These are phyloP conservation scores for Malurus cyaneus DNA, from an alignment of 2,113 vertebrate species.

Conservation along the genomic window DNA sequence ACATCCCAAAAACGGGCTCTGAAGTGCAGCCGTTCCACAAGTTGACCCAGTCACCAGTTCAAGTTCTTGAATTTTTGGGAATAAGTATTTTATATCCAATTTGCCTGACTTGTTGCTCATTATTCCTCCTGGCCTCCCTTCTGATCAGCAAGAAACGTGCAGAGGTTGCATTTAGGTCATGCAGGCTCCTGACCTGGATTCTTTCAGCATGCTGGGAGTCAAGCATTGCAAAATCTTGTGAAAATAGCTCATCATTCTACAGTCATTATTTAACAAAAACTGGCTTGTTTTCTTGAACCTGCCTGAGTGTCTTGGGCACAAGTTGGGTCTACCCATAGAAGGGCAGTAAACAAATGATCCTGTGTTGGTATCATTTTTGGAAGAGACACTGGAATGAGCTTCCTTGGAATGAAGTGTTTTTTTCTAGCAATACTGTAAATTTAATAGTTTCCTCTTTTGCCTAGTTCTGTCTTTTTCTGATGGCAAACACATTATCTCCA, in stretches of 20 bases:
- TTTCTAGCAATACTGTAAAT: background rate
- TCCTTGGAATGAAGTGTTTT: background rate
- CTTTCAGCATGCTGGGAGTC: background rate
- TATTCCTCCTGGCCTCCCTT: background rate
- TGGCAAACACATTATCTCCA: constrained; percentile 22
- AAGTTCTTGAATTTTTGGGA: background rate
- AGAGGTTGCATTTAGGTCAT: background rate
- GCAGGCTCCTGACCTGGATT: background rate
- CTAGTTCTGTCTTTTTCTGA: background rate
- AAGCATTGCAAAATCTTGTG: background rate
- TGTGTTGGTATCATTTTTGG: background rate
- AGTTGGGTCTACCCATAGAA: background rate
- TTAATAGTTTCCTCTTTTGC: background rate
- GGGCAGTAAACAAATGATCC: background rate
- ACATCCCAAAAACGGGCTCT: background rate
- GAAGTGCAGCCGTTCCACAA: background rate
- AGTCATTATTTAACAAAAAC: background rate
- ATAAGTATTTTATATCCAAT: background rate
- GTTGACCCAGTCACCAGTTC: background rate
- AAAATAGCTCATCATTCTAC: background rate
- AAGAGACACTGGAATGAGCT: background rate
- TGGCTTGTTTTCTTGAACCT: background rate
- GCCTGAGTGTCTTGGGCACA: background rate
- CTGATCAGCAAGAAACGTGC: background rate
- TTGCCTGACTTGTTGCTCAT: background rate